These are phyloP conservation scores for Teleopsis dalmanni DNA, from an alignment of 1,140 invertebrate species.

Conservation along the genomic window DNA sequence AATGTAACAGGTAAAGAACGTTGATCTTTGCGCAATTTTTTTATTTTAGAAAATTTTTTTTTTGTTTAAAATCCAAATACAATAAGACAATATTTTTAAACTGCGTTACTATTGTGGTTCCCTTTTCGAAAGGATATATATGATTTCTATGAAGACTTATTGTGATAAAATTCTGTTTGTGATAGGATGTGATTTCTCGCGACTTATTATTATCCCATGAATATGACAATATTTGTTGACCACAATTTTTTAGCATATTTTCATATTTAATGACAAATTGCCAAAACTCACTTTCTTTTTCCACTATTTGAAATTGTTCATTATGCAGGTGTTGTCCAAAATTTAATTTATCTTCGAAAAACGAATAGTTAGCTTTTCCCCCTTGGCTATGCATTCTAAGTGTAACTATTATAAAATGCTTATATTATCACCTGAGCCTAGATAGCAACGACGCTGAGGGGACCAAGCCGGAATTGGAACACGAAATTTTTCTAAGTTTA, in stretches of 20 bases:
- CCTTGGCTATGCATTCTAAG: too few relatives aligned
- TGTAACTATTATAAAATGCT: too few relatives aligned
- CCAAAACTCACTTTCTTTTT: constrained; percentile 73
- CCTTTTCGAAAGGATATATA: neutral
- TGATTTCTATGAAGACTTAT: neutral
- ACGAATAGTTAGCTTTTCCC: too few relatives aligned
- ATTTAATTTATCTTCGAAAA: too few relatives aligned
- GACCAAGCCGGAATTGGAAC: too few relatives aligned
- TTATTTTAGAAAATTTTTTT: constrained; percentile 78
- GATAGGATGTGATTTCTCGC: constrained; percentile 13
- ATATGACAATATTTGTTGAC: constrained; percentile 29
- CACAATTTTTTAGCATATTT: constrained; percentile 50
- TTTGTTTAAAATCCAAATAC: constrained; percentile 88
- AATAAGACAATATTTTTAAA: constrained; percentile 64
- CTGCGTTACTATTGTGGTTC: constrained; percentile 26
- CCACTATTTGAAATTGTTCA: too few relatives aligned
- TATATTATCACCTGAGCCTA: too few relatives aligned
- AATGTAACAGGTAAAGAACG: constrained; percentile 73
- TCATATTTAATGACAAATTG: constrained; percentile 73
- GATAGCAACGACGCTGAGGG: too few relatives aligned
- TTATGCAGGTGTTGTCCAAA: too few relatives aligned
- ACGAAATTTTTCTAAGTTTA: too few relatives aligned
- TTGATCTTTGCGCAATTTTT: constrained; percentile 73
- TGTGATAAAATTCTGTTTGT: constrained; percentile 27
- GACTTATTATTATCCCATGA: neutral